Evolutionary conservation across 1,140 invertebrate genomes (phyloP).

Genomic region (Drosophila kanapiae): DNA sequence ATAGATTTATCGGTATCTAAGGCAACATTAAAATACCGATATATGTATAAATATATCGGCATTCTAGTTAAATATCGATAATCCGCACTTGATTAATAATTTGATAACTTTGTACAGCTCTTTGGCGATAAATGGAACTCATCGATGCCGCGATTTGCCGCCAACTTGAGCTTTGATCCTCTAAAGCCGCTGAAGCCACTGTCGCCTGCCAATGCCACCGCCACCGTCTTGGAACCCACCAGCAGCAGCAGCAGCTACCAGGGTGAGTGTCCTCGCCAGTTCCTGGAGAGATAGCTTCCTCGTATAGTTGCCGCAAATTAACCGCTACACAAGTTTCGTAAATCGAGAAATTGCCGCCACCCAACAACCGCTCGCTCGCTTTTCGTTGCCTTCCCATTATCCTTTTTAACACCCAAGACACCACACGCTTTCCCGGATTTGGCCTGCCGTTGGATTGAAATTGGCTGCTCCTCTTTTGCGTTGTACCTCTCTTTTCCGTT

Average conservation of each 20-base stretch:
- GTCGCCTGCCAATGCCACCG: conserved; percentile 5
- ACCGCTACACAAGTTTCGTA: conserved; percentile 75
- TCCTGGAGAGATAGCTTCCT: conserved; percentile 19
- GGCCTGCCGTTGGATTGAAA: conserved; percentile 85
- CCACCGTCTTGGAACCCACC: conserved; percentile 18
- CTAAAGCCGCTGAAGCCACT: conserved; percentile 90
- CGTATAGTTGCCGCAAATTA: conserved; percentile 72
- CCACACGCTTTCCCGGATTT: conserved; percentile 41
- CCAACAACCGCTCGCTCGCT: conserved; percentile 60
- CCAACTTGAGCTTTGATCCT: conserved; percentile 90
- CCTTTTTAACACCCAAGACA: conserved; percentile 13
- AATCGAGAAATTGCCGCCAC: conserved; percentile 70
- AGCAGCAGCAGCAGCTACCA: conserved; percentile 8
- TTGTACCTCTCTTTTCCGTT: conserved; percentile 48
- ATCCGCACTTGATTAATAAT: too few relatives aligned
- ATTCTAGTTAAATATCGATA: too few relatives aligned
- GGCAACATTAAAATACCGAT: too few relatives aligned
- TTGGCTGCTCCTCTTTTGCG: conserved; percentile 46
- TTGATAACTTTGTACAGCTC: conserved; percentile 86
- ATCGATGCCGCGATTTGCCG: conserved; percentile 91
- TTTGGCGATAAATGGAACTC: conserved; percentile 92
- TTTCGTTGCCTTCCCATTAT: conserved; percentile 37
- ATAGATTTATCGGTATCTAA: too few relatives aligned
- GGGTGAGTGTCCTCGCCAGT: conserved; percentile 9
- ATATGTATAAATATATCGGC: too few relatives aligned